These are phyloP conservation scores for Tetragonula carbonaria DNA, from an alignment of 2,888 invertebrate species.

Conservation along the genomic window DNA sequence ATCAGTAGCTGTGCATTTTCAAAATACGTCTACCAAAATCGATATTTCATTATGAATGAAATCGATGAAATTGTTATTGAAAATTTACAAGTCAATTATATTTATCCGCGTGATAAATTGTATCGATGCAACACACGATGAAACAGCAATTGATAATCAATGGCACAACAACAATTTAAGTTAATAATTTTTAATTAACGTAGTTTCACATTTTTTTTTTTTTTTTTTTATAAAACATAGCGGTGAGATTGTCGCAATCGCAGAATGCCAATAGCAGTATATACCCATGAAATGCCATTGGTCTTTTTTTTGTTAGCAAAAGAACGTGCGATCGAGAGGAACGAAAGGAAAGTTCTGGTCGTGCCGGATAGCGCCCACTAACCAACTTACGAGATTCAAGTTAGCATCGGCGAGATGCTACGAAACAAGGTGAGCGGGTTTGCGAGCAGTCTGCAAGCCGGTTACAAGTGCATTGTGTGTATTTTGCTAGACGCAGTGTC, in stretches of 20 bases:
- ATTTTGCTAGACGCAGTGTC: constrained; percentile 14
- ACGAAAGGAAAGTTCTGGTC: constrained; percentile 71
- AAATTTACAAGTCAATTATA: too few species aligned
- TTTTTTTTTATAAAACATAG: background rate
- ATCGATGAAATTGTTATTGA: too few species aligned
- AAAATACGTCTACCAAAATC: too few species aligned
- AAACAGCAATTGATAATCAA: too few species aligned
- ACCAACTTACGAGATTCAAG: constrained; percentile 57
- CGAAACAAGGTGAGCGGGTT: constrained; percentile 80
- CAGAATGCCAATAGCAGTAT: background rate
- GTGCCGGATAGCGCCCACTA: constrained; percentile 60
- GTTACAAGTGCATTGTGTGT: constrained; percentile 33
- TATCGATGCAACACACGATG: too few species aligned
- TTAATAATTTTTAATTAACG: too few species aligned
- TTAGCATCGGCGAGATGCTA: constrained; percentile 63
- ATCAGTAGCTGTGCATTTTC: too few species aligned
- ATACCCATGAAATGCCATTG: constrained; percentile 30
- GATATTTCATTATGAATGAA: too few species aligned
- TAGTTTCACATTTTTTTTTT: background rate
- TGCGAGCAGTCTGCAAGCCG: constrained; percentile 1
- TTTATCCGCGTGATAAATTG: too few species aligned
- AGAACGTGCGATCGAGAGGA: constrained; percentile 62
- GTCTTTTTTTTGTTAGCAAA: constrained; percentile 38
- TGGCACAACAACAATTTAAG: too few species aligned
- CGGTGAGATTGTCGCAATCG: background rate